Percentiles rank a stretch among this genome's conserved stretches.
phyloP scores from a whole-genome alignment of 2,888 invertebrate genomes.

The Linyphia triangularis region DNA sequence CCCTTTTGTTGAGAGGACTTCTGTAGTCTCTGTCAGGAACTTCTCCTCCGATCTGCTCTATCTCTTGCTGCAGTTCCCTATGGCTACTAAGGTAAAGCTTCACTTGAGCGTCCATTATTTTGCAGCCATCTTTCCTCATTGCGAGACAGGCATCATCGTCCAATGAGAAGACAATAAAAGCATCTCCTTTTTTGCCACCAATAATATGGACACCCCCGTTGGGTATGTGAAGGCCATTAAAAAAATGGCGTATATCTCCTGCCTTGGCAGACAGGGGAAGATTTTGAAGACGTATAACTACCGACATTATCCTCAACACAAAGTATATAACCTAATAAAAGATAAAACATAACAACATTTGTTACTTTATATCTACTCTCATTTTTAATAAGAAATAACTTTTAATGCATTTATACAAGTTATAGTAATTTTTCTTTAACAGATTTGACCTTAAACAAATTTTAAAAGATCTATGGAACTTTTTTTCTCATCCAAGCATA shows the following conservation, averaged over 20 bases:
- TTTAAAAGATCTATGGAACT: too few relatives aligned
- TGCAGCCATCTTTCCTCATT: conserved; percentile 93
- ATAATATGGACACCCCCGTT: conserved; percentile 99
- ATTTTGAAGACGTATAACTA: conserved; percentile 99
- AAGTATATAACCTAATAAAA: conserved; percentile 59
- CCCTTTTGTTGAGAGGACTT: neutral
- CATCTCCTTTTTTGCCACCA: conserved; percentile 98
- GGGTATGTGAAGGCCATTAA: conserved; percentile 96
- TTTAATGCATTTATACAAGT: too few relatives aligned
- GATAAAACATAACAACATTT: conserved; percentile 51
- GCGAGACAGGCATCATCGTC: conserved; percentile 99
- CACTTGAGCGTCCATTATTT: conserved; percentile 93
- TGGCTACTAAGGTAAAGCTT: conserved; percentile 94
- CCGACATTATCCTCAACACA: conserved; percentile 86
- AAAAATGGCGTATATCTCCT: conserved; percentile 97
- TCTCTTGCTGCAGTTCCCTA: conserved; percentile 98
- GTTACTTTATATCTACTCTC: too few relatives aligned
- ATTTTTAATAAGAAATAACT: too few relatives aligned
- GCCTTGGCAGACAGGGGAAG: conserved; percentile 99
- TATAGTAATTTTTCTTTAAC: too few relatives aligned
- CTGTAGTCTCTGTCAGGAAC: neutral
- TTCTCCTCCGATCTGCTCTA: conserved; percentile 83
- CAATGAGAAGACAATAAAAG: conserved; percentile 99
- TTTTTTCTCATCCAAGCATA: too few relatives aligned
- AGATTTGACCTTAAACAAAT: too few relatives aligned